Evolutionary conservation across 2,797 vertebrate species (phyloP).

Genomic region (Brachyrhaphis roseni): DNA sequence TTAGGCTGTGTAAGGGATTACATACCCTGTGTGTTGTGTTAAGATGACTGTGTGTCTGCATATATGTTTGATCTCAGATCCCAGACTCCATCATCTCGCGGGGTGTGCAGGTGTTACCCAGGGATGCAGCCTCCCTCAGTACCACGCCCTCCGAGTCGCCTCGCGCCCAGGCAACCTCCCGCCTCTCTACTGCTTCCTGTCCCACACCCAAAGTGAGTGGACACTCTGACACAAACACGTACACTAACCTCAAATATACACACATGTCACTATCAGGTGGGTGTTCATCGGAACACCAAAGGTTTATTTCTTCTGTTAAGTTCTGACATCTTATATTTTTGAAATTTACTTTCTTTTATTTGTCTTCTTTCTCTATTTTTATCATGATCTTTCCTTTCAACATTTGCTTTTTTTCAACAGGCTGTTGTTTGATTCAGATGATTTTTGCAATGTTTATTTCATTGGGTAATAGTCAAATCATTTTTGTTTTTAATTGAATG

Average conservation of each 20-base stretch:
- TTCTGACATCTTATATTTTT: neutral
- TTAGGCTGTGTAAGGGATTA: neutral
- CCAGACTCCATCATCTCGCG: conserved; percentile 98
- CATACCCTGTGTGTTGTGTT: conserved; percentile 4
- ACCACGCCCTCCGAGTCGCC: conserved; percentile 99
- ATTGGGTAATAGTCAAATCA: neutral
- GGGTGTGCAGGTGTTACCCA: conserved; percentile 97
- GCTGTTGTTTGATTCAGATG: neutral
- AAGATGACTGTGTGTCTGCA: conserved; percentile 8
- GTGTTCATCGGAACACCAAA: neutral
- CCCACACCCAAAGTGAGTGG: conserved; percentile 97
- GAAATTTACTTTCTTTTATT: neutral
- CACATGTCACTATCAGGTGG: neutral
- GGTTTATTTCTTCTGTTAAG: neutral
- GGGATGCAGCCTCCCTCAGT: conserved; percentile 97
- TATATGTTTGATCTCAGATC: conserved; percentile 82
- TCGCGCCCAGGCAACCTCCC: conserved; percentile 97
- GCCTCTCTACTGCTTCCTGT: conserved; percentile 98
- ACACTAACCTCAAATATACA: neutral
- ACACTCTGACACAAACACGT: conserved; percentile 12
- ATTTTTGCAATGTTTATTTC: neutral
- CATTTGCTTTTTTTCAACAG: neutral
- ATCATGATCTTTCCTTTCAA: neutral
- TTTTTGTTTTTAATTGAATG: neutral
- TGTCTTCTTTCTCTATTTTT: neutral